Conservation (phyloP, 2,113 vertebrate species). For the Phyllostomus discolor region DNA sequence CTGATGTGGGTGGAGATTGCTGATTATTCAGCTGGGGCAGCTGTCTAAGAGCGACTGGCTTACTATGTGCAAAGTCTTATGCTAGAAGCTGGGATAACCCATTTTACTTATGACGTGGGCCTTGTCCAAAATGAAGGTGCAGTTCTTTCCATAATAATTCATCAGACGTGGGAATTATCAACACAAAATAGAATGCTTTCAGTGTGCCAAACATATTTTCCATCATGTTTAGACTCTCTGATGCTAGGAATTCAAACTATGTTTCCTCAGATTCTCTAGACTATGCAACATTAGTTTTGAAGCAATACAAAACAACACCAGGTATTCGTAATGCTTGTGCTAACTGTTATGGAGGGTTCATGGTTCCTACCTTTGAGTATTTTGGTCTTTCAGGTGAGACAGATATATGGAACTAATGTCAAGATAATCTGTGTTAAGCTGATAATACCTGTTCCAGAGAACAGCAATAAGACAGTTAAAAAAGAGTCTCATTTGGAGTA, state of each 20-base stretch:
- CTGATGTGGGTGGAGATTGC: not conserved
- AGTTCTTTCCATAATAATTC: not conserved
- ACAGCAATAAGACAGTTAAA: not conserved
- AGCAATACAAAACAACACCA: not conserved
- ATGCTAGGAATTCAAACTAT: not conserved
- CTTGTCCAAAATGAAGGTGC: not conserved
- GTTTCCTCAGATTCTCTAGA: not conserved
- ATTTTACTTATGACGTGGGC: not conserved
- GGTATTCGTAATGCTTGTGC: not conserved
- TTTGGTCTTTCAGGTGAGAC: not conserved
- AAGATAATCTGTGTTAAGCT: not conserved
- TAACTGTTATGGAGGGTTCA: not conserved
- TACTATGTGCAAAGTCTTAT: not conserved
- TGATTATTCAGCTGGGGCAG: not conserved
- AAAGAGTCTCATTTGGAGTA: not conserved
- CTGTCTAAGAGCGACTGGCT: not conserved
- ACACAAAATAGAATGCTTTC: not conserved
- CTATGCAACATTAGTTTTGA: not conserved
- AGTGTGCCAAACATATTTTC: not conserved
- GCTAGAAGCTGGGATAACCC: not conserved
- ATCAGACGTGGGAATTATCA: not conserved
- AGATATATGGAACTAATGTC: not conserved
- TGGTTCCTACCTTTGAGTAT: not conserved
- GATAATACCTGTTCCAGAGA: not conserved
- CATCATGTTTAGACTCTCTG: not conserved